Evolutionary conservation across 2,113 vertebrate genomes (phyloP).

Genomic region (Dasypus novemcinctus): DNA sequence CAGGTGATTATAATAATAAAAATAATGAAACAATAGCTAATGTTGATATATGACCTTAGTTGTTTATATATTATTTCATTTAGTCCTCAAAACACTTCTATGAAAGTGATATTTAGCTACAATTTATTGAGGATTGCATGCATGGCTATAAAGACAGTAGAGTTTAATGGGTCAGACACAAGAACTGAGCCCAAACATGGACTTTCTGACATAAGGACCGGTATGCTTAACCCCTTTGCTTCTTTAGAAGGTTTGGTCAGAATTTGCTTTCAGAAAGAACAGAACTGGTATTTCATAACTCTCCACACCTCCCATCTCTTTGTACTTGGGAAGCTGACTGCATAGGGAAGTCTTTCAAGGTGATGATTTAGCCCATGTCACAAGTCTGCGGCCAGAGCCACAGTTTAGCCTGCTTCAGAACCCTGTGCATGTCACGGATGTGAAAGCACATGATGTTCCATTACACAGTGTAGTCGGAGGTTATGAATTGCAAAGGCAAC

Average conservation of each 20-base stretch:
- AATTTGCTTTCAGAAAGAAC: not conserved
- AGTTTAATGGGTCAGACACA: not conserved
- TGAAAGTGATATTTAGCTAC: no score
- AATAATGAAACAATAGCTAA: not conserved
- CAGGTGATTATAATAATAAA: not conserved
- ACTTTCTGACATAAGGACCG: not conserved
- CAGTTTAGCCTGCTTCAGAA: accelerated
- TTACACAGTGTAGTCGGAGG: not conserved
- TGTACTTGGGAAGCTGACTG: not conserved
- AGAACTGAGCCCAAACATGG: not conserved
- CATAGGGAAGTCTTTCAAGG: not conserved
- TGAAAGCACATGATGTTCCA: not conserved
- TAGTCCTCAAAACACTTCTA: not conserved
- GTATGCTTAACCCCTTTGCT: accelerated
- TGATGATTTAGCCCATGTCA: not conserved
- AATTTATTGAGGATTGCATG: not conserved
- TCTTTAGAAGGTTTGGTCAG: not conserved
- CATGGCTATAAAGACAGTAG: no score
- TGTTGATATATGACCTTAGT: not conserved
- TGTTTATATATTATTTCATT: not conserved
- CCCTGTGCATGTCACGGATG: not conserved
- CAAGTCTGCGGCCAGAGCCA: not conserved
- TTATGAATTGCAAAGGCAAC: not conserved
- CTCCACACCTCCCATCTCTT: not conserved
- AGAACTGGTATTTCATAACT: accelerated